A percentile compares a stretch with the other conserved stretches of the same genome.
Evolutionary conservation across 1,140 invertebrate species (phyloP).

Genomic region (Nasonia giraulti): DNA sequence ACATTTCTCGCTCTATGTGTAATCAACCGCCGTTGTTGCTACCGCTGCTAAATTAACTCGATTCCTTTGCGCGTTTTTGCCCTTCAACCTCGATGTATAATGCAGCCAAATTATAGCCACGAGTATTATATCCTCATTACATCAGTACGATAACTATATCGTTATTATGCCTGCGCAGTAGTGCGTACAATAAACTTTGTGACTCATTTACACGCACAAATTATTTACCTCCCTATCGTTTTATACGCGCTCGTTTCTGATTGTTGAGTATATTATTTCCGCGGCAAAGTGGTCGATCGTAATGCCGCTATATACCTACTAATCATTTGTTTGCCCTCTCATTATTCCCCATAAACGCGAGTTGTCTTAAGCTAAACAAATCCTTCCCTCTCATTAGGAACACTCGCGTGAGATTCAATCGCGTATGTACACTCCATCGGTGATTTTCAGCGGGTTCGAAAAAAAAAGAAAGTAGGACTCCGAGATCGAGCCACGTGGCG

Average conservation of each 20-base stretch:
- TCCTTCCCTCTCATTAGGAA: background rate
- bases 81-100: background rate
- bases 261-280: slow-evolving; percentile 3
- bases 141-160: background rate
- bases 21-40: slow-evolving; percentile 20
- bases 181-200: background rate
- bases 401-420: background rate
- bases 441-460: background rate
- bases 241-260: background rate
- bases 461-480: background rate
- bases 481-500: background rate
- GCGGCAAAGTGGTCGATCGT: background rate
- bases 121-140: background rate
- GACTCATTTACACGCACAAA: slow-evolving; percentile 23
- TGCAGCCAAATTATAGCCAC: background rate
- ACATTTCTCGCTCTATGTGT: slow-evolving; percentile 14
- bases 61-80: background rate
- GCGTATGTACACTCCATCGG: background rate
- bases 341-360: background rate
- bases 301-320: background rate
- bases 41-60: slow-evolving; percentile 34
- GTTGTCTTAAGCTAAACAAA: background rate
- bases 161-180: background rate
- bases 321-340: background rate
- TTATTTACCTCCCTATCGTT: slow-evolving; percentile 1